Evolutionary conservation across 2,797 vertebrate species (phyloP), one percentile per base, ranked within the genome.

Genomic region (Poeciliopsis gracilis): DNA sequence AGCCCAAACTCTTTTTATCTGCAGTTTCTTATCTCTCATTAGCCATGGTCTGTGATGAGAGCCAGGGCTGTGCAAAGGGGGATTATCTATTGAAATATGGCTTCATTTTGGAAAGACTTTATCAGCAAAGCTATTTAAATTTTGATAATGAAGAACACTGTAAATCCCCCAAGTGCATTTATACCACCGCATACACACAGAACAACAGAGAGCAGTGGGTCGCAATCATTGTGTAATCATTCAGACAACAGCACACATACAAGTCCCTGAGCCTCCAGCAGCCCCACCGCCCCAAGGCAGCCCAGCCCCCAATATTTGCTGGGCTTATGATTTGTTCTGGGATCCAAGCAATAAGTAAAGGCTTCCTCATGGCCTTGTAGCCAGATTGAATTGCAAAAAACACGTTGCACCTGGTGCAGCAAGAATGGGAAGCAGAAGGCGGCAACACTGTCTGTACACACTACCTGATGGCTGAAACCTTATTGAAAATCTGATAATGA

Each of bases 401-500:
- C 87, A 87, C 79, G 87, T 86, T 93, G 89, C 92, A 93, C 90
- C 92, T 90, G 92, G 78, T 90, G 87, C 81, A 82, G 86, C 77
- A 67, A 72, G 66, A 87, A 80, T 47, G 30, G 73, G 45, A 41
- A 76, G 72, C 72, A 71, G 74, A 86, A 71, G 72, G 80, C 75
- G 77, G 78, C 85, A 81, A 51, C 73, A 73, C 49, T 72, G 86
- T 87, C 87, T 88, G 80, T 82, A 79, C 80, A 87, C 89, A 78
- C 84, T 88, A 88, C 87, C 86, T 85, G 86, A 93, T 86, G 79
- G 90, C 83, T 88, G 80, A 91, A 89, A 87, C 85, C 86, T 90
- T 91, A 93, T 91, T 93, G 93, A 90, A 92, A 92, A 87, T 87
- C 89, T 87, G 82, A 92, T 93, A 91, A 93, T 90, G 89, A 91